Evolutionary conservation across 2,113 vertebrate genomes (phyloP).

Genomic region (Thomomys bottae): DNA sequence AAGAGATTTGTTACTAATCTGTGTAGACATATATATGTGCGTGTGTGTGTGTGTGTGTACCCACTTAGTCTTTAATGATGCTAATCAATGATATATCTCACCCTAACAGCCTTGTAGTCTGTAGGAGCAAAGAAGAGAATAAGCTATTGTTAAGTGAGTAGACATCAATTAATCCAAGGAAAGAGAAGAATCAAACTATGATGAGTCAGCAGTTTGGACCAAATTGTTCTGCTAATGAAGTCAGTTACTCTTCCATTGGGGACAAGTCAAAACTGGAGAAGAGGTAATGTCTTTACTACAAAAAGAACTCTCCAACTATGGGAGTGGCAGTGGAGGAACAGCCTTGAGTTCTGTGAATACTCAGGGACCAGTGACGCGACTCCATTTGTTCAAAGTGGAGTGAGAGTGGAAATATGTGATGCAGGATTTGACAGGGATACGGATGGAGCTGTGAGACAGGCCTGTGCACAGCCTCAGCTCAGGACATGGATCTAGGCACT

Average conservation of each 20-base stretch:
- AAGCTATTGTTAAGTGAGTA: background rate
- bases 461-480: background rate
- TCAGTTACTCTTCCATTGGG: background rate
- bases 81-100: background rate
- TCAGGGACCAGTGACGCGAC: background rate
- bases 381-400: background rate
- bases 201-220: background rate
- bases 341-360: background rate
- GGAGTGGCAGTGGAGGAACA: background rate
- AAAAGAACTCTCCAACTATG: background rate
- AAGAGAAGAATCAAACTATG: background rate
- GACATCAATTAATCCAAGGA: background rate
- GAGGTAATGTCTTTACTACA: background rate
- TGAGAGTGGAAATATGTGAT: background rate
- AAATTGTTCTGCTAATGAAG: background rate
- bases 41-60: too few relatives aligned
- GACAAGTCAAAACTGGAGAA: background rate
- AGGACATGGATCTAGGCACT: background rate
- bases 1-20: background rate
- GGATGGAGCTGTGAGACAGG: background rate
- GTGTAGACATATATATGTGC: background rate
- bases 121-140: background rate
- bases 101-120: background rate
- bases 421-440: background rate
- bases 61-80: background rate